These are phyloP conservation scores for Drosophila mercatorum DNA, from an alignment of 2,888 invertebrate genomes.

Conservation along the genomic window DNA sequence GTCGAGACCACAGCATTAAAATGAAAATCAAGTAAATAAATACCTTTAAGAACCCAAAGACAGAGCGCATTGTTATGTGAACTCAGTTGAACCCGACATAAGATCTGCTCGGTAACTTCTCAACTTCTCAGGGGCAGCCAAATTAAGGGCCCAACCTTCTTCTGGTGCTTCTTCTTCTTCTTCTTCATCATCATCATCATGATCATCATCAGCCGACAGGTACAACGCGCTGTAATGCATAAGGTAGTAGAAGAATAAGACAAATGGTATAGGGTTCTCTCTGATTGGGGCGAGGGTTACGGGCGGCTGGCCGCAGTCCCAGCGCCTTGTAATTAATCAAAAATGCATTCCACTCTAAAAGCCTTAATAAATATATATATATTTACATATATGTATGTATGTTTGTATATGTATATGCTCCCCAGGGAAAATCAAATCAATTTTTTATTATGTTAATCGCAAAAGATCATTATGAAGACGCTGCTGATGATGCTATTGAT, in stretches of 20 bases:
- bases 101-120: slow-evolving; percentile 38
- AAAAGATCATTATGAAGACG: slow-evolving; percentile 14
- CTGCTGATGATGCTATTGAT: slow-evolving; percentile 11
- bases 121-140: slow-evolving; percentile 32
- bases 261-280: slow-evolving; percentile 41
- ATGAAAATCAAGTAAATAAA: slow-evolving; percentile 47
- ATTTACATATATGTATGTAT: not conserved
- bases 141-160: slow-evolving; percentile 43
- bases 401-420: not conserved
- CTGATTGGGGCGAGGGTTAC: slow-evolving; percentile 42
- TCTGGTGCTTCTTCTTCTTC: not conserved
- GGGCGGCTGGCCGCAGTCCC: slow-evolving; percentile 31
- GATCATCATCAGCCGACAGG: slow-evolving; percentile 39
- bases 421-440: slow-evolving; percentile 54
- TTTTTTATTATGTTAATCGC: slow-evolving; percentile 46
- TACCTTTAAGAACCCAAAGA: slow-evolving; percentile 48
- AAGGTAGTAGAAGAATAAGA: slow-evolving; percentile 16
- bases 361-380: slow-evolving; percentile 1
- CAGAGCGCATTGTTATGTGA: slow-evolving; percentile 61
- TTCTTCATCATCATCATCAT: not conserved
- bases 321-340: slow-evolving; percentile 70
- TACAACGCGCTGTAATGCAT: slow-evolving; percentile 44
- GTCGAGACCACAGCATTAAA: slow-evolving; percentile 34
- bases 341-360: slow-evolving; percentile 26
- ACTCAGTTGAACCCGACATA: slow-evolving; percentile 66